Base-by-base conservation (phyloP, 53 echinoderm and acorn worm species). In the Echinarachnius parma region DNA sequence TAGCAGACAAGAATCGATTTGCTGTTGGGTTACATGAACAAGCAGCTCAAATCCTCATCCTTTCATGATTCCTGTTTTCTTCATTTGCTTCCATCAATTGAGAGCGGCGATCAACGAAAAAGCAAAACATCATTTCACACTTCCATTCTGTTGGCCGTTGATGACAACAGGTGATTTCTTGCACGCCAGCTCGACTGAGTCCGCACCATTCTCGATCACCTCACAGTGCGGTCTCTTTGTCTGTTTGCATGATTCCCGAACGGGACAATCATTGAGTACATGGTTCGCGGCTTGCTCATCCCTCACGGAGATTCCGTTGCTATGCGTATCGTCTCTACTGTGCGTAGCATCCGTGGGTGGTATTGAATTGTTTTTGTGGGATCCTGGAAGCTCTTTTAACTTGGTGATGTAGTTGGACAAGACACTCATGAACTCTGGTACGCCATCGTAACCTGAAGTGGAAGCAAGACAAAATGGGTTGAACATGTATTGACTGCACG, bases 401-500 rank as follows among this genome's bases (percentile, higher is more conserved):
- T 71, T 68, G 47, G 77, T 57, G 24, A 92, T 61, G 63, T 88
- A 83, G 9, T 71, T 84, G 33, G 86, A 52, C 26, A 92, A 68
- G 48, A 78, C 82, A 47, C 77, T 58, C 18, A 78, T 78, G 60
- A 92, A 89, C 49, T 81, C 75, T 16, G 93, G 82, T 34, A 92
- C 93, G 28, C 93, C 93, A 21, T 92, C 89, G 45, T 92, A 92
- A 37, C 93, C 93, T 92, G 76, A 28, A 30, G n/a, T 16, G 20
- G n/a, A 34, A 29, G 29, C 24, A 58, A n/a, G n/a, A n/a, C n/a
- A n/a, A n/a, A n/a, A n/a, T n/a, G n/a, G n/a, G n/a, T n/a, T n/a
- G n/a, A n/a, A n/a, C n/a, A n/a, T n/a, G n/a, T n/a, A n/a, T n/a
- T n/a, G n/a, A n/a, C n/a, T n/a, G n/a, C n/a, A n/a, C n/a, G n/a